Conservation (phyloP, 1,140 invertebrate species). For the Brachionus koreanus region DNA sequence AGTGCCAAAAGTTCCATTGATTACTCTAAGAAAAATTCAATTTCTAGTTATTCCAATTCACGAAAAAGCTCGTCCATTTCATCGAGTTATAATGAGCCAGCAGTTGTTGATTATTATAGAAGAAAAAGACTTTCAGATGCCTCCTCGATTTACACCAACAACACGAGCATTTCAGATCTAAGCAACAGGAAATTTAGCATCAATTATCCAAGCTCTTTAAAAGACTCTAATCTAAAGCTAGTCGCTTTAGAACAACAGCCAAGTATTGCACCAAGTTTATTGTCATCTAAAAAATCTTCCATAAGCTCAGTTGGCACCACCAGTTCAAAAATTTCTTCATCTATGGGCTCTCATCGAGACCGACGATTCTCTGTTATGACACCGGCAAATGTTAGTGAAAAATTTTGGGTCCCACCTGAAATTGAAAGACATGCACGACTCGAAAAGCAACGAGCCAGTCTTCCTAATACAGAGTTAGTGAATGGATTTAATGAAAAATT, state of each 20-base stretch:
- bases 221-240: background rate
- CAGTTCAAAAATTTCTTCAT: background rate
- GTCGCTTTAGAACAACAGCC: constrained; percentile 23
- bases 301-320: background rate
- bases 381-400: background rate
- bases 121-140: constrained; percentile 28
- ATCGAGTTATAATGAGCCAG: background rate
- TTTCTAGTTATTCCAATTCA: background rate
- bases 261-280: background rate
- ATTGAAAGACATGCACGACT: background rate
- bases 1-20: constrained; percentile 11
- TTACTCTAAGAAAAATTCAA: constrained; percentile 20
- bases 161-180: constrained; percentile 13
- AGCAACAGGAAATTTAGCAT: background rate
- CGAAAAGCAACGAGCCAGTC: constrained; percentile 8
- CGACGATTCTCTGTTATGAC: background rate
- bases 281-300: background rate
- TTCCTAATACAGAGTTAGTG: background rate
- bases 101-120: constrained; percentile 20
- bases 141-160: background rate
- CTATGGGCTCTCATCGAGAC: background rate
- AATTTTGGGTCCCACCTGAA: constrained; percentile 28
- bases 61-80: constrained; percentile 21
- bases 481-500: constrained; percentile 1
- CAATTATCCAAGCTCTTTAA: background rate